phyloP scores from a whole-genome alignment of 2,113 vertebrate species.

The Strigops habroptila region DNA sequence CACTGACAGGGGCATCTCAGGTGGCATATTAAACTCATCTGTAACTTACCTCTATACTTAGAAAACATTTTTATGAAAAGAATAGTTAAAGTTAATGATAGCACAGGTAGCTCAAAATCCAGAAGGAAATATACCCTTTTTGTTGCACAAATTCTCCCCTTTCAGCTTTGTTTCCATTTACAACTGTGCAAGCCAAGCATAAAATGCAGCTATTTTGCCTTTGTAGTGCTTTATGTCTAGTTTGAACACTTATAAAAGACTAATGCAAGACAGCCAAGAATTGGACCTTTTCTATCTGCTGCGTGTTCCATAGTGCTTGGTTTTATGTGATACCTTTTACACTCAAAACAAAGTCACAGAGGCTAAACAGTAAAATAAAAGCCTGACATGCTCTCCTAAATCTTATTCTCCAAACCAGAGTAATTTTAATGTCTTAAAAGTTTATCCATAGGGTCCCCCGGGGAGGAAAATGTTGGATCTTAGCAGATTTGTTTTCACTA shows the following conservation, averaged over 20 bases:
- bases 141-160: not conserved
- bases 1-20: not conserved
- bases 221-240: not conserved
- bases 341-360: not conserved
- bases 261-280: not conserved
- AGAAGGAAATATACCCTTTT: not conserved
- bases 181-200: not conserved
- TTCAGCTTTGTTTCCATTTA: not conserved
- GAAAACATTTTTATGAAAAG: not conserved
- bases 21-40: not conserved
- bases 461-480: not conserved
- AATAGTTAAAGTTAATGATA: not conserved
- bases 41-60: not conserved
- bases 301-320: not conserved
- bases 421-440: constrained; percentile 13
- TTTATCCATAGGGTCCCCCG: not conserved
- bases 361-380: constrained; percentile 32
- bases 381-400: constrained; percentile 13
- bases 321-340: constrained; percentile 17
- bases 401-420: constrained; percentile 9
- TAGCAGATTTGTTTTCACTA: constrained; percentile 21
- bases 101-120: not conserved
- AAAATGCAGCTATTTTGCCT: not conserved
- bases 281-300: not conserved
- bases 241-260: not conserved